A percentile compares a stretch with the other conserved stretches of the same genome.
Evolutionary conservation across 2,888 invertebrate genomes (phyloP).

Genomic region (Fragum fragum): DNA sequence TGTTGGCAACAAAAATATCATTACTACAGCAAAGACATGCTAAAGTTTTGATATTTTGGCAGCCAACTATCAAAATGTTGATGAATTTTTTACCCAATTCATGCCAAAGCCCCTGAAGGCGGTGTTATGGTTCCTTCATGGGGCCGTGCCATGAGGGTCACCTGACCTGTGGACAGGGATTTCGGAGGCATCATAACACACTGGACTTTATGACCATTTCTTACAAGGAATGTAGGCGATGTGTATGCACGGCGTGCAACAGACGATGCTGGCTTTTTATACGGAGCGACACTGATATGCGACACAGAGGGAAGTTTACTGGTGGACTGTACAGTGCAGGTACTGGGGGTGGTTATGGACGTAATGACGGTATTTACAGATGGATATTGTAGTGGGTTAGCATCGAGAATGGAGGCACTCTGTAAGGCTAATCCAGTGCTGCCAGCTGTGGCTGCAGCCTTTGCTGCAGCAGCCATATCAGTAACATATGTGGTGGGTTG

Average conservation of each 20-base stretch:
- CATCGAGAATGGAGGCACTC: constrained; percentile 23
- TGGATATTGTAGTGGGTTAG: constrained; percentile 42
- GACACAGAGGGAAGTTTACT: constrained; percentile 70
- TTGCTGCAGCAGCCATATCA: constrained; percentile 35
- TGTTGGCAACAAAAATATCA: no score
- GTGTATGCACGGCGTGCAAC: constrained; percentile 78
- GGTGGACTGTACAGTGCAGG: constrained; percentile 38
- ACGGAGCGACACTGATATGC: constrained; percentile 72
- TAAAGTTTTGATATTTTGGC: no score
- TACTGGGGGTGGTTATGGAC: constrained; percentile 3
- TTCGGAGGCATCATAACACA: constrained; percentile 80
- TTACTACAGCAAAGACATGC: no score
- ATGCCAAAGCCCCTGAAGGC: constrained; percentile 30
- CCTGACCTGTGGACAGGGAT: constrained; percentile 59
- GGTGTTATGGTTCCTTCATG: constrained; percentile 46
- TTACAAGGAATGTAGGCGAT: constrained; percentile 80
- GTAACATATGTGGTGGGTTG: constrained; percentile 61
- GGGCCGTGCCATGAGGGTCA: constrained; percentile 53
- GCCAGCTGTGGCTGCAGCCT: constrained; percentile 38
- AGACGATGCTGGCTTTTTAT: constrained; percentile 67
- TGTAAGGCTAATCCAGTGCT: constrained; percentile 35
- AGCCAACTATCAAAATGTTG: no score
- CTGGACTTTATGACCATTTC: constrained; percentile 83
- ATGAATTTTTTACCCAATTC: neutral
- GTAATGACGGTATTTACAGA: constrained; percentile 25